Base-by-base conservation (phyloP, 2,113 vertebrate species). In the Hyla sarda region DNA sequence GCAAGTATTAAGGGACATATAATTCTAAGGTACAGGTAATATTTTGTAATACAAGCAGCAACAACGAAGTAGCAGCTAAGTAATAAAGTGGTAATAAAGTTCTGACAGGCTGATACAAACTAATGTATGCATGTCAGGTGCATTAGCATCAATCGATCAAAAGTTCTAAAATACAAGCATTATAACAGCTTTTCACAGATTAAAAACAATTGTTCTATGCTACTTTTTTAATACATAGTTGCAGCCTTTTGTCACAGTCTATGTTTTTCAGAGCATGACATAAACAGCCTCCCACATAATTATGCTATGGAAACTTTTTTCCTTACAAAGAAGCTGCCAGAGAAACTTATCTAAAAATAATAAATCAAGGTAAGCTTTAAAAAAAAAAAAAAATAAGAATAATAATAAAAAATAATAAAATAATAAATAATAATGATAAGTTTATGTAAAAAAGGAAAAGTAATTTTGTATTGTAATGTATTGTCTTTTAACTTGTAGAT, bases 261-360 rank as follows among this genome's bases (percentile, higher is more conserved):
- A 41, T 45, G 79, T 82, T 52, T 84, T 84, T 75, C 54, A 47
- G 72, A 75, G 32, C 32, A 47, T 75, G 72, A 60, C 71, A 84
- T 84, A 84, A 84, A 84, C 72, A n/a, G 82, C 82, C 82, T 84
- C 82, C 82, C 34, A 84, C 82, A 84, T 76, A 84, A 48, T 75
- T 34, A 47, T 75, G 52, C 82, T 75, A 84, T 84, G 71, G 71
- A 84, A 84, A 84, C 82, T 75, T 76, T 75, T 45, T 84, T 65
- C 72, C 37, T 48, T 75, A 54, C 76, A 76, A 52, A 83, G 71
- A 74, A 83, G 69, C 69, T 84, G 72, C 76, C 71, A 84, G 72
- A 76, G 37, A 30, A 84, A 45, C 13, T 74, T 8, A 25, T 75
- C 82, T 84, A 84, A 84, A 83, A 84, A 84, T 74, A 84, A 74